These are phyloP conservation scores for Eupithecia tripunctaria DNA, from an alignment of 2,888 invertebrate species.

Conservation along the genomic window DNA sequence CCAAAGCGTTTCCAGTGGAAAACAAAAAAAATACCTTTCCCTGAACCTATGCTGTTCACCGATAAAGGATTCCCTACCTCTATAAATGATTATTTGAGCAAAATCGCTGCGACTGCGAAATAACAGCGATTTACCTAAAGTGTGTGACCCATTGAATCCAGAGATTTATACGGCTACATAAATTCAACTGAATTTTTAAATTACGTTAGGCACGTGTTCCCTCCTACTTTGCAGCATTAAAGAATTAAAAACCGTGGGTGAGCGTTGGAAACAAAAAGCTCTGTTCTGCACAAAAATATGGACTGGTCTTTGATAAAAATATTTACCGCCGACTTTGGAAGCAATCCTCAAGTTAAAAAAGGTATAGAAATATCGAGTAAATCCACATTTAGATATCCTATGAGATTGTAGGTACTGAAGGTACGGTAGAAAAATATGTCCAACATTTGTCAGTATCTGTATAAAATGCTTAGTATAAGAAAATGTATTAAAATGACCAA, in stretches of 20 bases:
- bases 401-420: no score
- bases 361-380: no score
- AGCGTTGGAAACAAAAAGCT: not conserved
- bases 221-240: not conserved
- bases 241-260: not conserved
- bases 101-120: no score
- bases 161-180: slow-evolving; percentile 3
- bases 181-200: slow-evolving; percentile 6
- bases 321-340: no score
- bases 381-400: no score
- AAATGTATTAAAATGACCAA: no score
- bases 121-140: not conserved
- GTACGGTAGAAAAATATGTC: no score
- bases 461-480: no score
- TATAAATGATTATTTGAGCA: not conserved
- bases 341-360: no score
- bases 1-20: no score
- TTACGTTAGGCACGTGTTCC: not conserved
- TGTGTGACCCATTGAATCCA: not conserved
- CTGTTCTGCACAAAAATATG: not conserved
- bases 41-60: not conserved
- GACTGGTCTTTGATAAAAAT: not conserved
- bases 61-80: not conserved
- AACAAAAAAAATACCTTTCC: no score
- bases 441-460: no score